Evolutionary conservation across 2,797 vertebrate genomes (phyloP).

Genomic region (Labroides dimidiatus): DNA sequence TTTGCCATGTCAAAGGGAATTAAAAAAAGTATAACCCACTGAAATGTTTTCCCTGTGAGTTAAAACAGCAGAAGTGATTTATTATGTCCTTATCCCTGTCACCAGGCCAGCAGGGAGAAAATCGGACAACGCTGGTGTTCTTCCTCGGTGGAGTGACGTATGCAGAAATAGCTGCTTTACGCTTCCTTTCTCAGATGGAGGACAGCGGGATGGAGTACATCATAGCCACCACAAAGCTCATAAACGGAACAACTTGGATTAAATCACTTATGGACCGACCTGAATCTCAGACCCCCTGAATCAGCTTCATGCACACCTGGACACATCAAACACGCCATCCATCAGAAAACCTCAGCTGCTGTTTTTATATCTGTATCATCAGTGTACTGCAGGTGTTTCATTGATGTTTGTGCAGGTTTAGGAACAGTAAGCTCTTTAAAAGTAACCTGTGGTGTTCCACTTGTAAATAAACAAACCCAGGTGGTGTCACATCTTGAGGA

Average conservation of each 20-base stretch:
- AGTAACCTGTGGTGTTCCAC: slow-evolving; percentile 15
- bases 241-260: slow-evolving; percentile 95
- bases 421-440: slow-evolving; percentile 22
- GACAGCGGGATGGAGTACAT: slow-evolving; percentile 97
- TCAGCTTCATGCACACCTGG: slow-evolving; percentile 46
- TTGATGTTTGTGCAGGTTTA: slow-evolving; percentile 58
- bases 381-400: slow-evolving; percentile 64
- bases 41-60: background rate
- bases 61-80: background rate
- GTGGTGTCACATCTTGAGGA: slow-evolving; percentile 9
- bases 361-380: slow-evolving; percentile 40
- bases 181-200: slow-evolving; percentile 97
- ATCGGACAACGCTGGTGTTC: slow-evolving; percentile 94
- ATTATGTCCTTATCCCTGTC: background rate
- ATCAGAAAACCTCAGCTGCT: slow-evolving; percentile 37
- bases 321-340: slow-evolving; percentile 59
- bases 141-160: slow-evolving; percentile 97
- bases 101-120: slow-evolving; percentile 96
- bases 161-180: slow-evolving; percentile 94
- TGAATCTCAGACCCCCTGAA: slow-evolving; percentile 79
- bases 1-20: background rate
- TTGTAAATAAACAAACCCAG: background rate
- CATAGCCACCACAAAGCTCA: slow-evolving; percentile 95
- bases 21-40: background rate
- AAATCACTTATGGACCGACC: slow-evolving; percentile 95